Base-by-base conservation (phyloP, 2,113 vertebrate genomes). In the Zeus faber region DNA sequence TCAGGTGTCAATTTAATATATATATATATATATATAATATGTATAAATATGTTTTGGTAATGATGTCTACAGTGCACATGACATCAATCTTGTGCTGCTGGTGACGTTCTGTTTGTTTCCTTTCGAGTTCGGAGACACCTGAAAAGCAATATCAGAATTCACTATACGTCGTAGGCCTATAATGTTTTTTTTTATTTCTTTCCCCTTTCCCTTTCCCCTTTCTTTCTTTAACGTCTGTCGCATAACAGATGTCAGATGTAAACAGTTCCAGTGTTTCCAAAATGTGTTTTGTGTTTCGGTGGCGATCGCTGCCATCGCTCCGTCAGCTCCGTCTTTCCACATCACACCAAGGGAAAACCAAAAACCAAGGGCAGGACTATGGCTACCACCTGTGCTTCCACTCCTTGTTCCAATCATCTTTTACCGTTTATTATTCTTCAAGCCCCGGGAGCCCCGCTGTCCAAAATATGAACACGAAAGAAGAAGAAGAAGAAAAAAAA, bases 331-430 rank as follows among this genome's bases (percentile, higher is more conserved):
- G 0, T 39, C 59, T 65, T 58, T 70, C 52, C 58, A 43, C 17
- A 1, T 18, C 29, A 37, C 45, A 33, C 17, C 35, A 31, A 49
- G 63, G 18, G 68, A 69, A 62, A 62, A 29, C 23, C 33, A 4
- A 1, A 59, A 70, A 66, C 51, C 54, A 58, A 20, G 7, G 13
- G 20, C 23, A 47, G 31, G 35, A 60, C 62, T 74, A 77, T 74
- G 45, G 72, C 66, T 74, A 47, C 76, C 80, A 83, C 82, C 81
- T 87, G 83, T 76, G 59, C 58, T 76, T 78, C 75, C 64, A 79
- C 56, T 66, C 58, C 65, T 57, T 61, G 44, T 71, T 82, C 70
- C 79, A 70, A 51, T 69, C 62, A 70, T 82, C 47, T 65, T 60
- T 64, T 64, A 67, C 46, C 54, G 71, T 63, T 82, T 77, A 82